Conservation (phyloP, 2,113 vertebrate genomes). For the Leuciscus idus region DNA sequence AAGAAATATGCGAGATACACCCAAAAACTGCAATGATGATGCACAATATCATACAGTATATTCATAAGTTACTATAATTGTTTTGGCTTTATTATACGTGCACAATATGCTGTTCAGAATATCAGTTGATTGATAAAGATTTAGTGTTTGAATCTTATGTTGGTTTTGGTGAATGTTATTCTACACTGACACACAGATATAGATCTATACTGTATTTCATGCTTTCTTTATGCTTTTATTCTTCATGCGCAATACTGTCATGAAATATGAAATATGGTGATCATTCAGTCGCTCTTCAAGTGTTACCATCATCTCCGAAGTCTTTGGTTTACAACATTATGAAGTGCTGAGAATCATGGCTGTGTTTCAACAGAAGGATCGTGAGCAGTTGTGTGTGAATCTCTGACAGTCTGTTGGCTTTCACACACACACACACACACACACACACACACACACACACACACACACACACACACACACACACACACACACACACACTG, state of each 20-base stretch:
- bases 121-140: not conserved
- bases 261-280: too few species aligned
- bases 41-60: not conserved
- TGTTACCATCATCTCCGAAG: not conserved
- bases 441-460: too few species aligned
- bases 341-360: not conserved
- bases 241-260: not conserved
- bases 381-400: conserved; percentile 5
- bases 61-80: not conserved
- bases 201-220: not conserved
- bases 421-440: too few species aligned
- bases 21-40: not conserved
- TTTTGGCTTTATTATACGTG: not conserved
- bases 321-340: not conserved
- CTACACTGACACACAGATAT: not conserved
- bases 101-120: not conserved
- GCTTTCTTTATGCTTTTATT: not conserved
- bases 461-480: too few species aligned
- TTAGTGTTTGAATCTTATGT: too few species aligned
- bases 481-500: too few species aligned
- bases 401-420: not conserved
- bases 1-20: too few species aligned
- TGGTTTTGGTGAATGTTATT: not conserved
- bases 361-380: not conserved
- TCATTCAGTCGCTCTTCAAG: not conserved